Conservation (phyloP, 2,797 vertebrate species). For the Pempheris klunzingeri region DNA sequence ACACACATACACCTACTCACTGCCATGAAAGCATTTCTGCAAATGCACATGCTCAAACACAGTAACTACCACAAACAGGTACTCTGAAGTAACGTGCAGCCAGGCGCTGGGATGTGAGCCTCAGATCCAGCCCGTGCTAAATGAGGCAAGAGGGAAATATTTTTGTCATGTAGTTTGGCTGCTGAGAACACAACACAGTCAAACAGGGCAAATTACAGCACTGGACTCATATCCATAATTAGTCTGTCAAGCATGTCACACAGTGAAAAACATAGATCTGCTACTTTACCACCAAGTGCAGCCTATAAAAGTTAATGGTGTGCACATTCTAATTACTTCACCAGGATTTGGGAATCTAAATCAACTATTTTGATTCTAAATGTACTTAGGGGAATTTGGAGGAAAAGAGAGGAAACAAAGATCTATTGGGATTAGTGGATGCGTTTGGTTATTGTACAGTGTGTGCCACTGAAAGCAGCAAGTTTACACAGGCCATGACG, state of each 20-base stretch:
- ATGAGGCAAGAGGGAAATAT: conserved; percentile 74
- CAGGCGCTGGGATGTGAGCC: conserved; percentile 60
- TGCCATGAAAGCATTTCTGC: conserved; percentile 81
- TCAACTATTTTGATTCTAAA: conserved; percentile 52
- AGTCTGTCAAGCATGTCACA: conserved; percentile 75
- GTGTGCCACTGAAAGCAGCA: conserved; percentile 39
- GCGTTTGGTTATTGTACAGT: conserved; percentile 19
- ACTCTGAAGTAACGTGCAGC: conserved; percentile 70
- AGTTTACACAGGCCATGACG: conserved; percentile 42
- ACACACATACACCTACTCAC: conserved; percentile 88
- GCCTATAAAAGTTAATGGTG: conserved; percentile 64
- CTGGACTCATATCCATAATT: conserved; percentile 76
- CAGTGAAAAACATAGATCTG: conserved; percentile 64
- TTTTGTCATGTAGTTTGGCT: conserved; percentile 72
- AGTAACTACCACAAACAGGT: conserved; percentile 79
- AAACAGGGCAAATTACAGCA: conserved; percentile 78
- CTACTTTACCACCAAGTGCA: conserved; percentile 62
- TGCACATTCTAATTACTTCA: conserved; percentile 64
- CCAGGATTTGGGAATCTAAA: conserved; percentile 54
- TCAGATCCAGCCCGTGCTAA: conserved; percentile 71
- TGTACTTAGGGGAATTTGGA: conserved; percentile 32
- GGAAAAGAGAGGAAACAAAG: conserved; percentile 36
- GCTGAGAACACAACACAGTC: conserved; percentile 68
- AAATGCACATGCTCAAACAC: conserved; percentile 80
- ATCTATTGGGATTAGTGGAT: conserved; percentile 29